These are phyloP conservation scores for Syngnathoides biaculeatus DNA, from an alignment of 2,113 vertebrate species.

Conservation along the genomic window DNA sequence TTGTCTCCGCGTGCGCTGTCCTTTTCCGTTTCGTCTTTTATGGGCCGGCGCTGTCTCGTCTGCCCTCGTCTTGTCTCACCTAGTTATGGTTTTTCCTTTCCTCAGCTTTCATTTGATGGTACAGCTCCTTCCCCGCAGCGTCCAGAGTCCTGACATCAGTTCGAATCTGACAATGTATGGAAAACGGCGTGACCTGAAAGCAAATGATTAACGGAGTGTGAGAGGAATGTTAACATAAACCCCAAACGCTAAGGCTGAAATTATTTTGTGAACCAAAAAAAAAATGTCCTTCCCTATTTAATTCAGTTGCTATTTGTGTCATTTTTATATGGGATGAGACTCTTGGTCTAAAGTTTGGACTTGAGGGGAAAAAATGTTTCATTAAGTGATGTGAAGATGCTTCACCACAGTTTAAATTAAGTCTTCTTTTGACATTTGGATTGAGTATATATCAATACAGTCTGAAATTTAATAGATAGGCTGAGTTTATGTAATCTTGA, in stretches of 20 bases:
- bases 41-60: slow-evolving; percentile 31
- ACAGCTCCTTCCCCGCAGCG: slow-evolving; percentile 54
- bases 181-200: slow-evolving; percentile 42
- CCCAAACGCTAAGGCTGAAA: slow-evolving; percentile 14
- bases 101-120: slow-evolving; percentile 51
- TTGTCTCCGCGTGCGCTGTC: slow-evolving; percentile 19
- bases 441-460: not conserved
- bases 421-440: not conserved
- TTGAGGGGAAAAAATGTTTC: too few species aligned
- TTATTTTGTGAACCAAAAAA: slow-evolving; percentile 7
- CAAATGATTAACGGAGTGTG: slow-evolving; percentile 39
- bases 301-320: not conserved
- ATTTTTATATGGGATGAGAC: too few species aligned
- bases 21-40: slow-evolving; percentile 21
- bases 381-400: not conserved
- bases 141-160: slow-evolving; percentile 43
- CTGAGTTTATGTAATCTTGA: not conserved
- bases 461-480: not conserved
- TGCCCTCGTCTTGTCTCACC: slow-evolving; percentile 53
- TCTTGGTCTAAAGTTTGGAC: too few species aligned
- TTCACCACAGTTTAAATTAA: not conserved
- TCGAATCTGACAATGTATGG: slow-evolving; percentile 40
- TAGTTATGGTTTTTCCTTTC: slow-evolving; percentile 36
- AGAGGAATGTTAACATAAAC: slow-evolving; percentile 15
- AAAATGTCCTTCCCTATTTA: not conserved